Evolutionary conservation across 2,888 invertebrate genomes (phyloP).

Genomic region (Netelia inedita): DNA sequence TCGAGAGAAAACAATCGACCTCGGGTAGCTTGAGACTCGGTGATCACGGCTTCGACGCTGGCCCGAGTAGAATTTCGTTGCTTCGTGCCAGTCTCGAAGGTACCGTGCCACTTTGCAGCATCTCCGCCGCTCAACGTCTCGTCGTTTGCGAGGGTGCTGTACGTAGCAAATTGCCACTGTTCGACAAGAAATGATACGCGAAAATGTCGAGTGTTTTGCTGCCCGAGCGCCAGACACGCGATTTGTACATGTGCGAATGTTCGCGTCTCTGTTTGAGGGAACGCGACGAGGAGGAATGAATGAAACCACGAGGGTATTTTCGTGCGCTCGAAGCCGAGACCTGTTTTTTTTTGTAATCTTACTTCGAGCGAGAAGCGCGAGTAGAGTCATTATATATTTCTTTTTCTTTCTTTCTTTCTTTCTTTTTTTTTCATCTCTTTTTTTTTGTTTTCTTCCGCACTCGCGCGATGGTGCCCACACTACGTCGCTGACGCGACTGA

Average conservation of each 20-base stretch:
- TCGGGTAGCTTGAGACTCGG: slow-evolving; percentile 81
- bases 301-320: slow-evolving; percentile 31
- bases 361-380: neutral
- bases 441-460: neutral
- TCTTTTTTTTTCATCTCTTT: neutral
- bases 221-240: slow-evolving; percentile 2
- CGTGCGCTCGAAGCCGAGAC: slow-evolving; percentile 6
- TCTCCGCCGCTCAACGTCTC: slow-evolving; percentile 88
- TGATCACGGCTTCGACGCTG: slow-evolving; percentile 78
- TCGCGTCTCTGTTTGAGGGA: slow-evolving; percentile 41
- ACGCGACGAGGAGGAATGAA: slow-evolving; percentile 35
- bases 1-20: slow-evolving; percentile 89
- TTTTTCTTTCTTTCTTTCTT: slow-evolving; percentile 1
- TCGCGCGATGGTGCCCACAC: too few relatives aligned
- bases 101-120: slow-evolving; percentile 85
- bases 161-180: slow-evolving; percentile 93
- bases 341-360: neutral
- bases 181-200: slow-evolving; percentile 89
- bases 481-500: too few relatives aligned
- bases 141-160: slow-evolving; percentile 95
- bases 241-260: slow-evolving; percentile 46
- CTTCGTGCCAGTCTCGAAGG: slow-evolving; percentile 82
- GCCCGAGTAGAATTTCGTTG: slow-evolving; percentile 80
- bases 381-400: neutral
- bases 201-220: slow-evolving; percentile 7